Evolutionary conservation across 2,113 vertebrate genomes (phyloP).

Genomic region (Echinops telfairi): DNA sequence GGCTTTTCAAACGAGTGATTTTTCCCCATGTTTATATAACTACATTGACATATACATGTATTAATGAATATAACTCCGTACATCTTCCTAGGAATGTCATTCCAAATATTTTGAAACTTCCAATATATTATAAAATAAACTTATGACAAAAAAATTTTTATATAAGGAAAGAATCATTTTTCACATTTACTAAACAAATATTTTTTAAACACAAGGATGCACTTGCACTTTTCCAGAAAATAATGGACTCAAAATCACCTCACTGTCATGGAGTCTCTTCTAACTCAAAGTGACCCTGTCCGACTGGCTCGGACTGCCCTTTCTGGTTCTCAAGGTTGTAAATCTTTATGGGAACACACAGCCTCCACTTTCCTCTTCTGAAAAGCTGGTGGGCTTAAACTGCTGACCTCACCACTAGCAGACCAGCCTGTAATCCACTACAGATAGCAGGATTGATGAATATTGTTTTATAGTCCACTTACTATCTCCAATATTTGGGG

Average conservation of each 20-base stretch:
- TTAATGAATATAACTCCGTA: neutral
- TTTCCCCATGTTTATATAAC: neutral
- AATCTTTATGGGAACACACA: too few relatives aligned
- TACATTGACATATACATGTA: slow-evolving; percentile 17
- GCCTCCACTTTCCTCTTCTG: too few relatives aligned
- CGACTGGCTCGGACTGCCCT: too few relatives aligned
- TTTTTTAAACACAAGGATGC: neutral
- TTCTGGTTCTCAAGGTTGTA: too few relatives aligned
- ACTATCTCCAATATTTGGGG: neutral
- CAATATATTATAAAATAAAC: neutral
- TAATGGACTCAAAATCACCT: too few relatives aligned
- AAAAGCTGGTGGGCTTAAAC: too few relatives aligned
- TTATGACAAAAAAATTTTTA: neutral
- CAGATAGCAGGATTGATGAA: neutral
- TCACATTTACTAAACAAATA: slow-evolving; percentile 33
- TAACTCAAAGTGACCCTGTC: too few relatives aligned
- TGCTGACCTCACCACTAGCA: too few relatives aligned
- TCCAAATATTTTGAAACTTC: neutral
- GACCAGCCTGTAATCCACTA: too few relatives aligned
- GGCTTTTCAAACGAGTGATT: slow-evolving; percentile 39
- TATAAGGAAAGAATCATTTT: neutral
- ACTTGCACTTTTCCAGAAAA: neutral
- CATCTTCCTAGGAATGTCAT: neutral
- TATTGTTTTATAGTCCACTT: neutral
- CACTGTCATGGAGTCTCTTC: too few relatives aligned